phyloP scores from a whole-genome alignment of 64 coral and sea anemone species.

The Montipora sp. region DNA sequence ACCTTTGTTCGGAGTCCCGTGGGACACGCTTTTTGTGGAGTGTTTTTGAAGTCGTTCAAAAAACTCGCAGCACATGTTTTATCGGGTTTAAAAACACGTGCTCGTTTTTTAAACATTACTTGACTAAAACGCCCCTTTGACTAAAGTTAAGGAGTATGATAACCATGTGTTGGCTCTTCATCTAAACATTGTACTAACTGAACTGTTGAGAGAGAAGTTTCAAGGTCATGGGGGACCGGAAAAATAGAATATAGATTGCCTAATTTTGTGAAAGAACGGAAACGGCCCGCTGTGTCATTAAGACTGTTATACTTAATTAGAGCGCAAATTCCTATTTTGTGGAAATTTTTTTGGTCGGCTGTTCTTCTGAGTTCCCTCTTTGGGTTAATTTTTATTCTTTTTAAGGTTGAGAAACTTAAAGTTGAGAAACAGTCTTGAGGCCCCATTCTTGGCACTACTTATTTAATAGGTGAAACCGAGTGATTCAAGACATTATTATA shows the following conservation, averaged over 20 bases:
- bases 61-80: no score
- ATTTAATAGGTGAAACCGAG: neutral
- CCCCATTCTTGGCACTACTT: neutral
- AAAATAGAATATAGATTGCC: conserved; percentile 41
- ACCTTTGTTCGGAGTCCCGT: no score
- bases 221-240: neutral
- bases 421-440: neutral
- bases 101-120: no score
- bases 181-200: neutral
- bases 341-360: neutral
- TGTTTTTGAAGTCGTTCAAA: no score
- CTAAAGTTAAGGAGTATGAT: no score
- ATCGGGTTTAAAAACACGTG: no score
- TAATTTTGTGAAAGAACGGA: conserved; percentile 20
- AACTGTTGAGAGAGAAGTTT: conserved; percentile 21
- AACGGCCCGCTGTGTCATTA: conserved; percentile 16
- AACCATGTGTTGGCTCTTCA: no score
- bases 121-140: no score
- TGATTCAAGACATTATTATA: no score
- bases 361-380: neutral
- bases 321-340: neutral
- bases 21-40: no score
- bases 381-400: neutral
- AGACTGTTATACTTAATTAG: neutral
- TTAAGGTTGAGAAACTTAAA: neutral